Percentiles rank a stretch among this genome's conserved stretches.
Evolutionary conservation across 1,140 invertebrate species (phyloP).

Genomic region (Drosophila kurseongensis): DNA sequence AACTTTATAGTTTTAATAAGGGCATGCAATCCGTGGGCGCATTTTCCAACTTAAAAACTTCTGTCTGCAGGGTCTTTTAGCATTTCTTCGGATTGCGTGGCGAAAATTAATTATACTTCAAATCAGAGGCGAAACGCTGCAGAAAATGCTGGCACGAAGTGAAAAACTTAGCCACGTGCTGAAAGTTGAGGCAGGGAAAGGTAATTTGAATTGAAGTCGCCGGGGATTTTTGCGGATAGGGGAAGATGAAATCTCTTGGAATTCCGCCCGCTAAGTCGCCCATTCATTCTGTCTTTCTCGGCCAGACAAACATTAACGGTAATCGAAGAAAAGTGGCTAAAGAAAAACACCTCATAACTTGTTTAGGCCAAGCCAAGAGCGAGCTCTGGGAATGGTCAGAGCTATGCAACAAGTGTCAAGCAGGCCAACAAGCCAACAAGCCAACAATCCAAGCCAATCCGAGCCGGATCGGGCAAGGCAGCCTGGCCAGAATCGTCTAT

Average conservation of each 20-base stretch:
- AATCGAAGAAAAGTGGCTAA: slow-evolving; percentile 63
- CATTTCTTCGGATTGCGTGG: slow-evolving; percentile 64
- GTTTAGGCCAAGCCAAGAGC: slow-evolving; percentile 55
- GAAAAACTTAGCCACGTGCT: slow-evolving; percentile 53
- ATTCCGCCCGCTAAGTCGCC: not conserved
- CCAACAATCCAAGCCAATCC: slow-evolving; percentile 19
- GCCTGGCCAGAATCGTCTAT: slow-evolving; percentile 55
- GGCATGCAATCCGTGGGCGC: slow-evolving; percentile 30
- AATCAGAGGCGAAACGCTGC: slow-evolving; percentile 51
- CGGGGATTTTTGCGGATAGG: not conserved
- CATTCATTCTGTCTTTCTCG: not conserved
- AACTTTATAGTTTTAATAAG: slow-evolving; percentile 12
- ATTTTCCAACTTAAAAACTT: not conserved
- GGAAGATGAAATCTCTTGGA: not conserved
- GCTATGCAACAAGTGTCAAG: slow-evolving; percentile 71
- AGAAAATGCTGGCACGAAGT: slow-evolving; percentile 64
- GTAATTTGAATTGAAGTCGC: slow-evolving; percentile 11
- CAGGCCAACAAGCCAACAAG: slow-evolving; percentile 36
- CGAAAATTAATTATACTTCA: slow-evolving; percentile 68
- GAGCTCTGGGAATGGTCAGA: slow-evolving; percentile 68
- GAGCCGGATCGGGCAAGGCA: slow-evolving; percentile 48
- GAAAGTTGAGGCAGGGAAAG: slow-evolving; percentile 46
- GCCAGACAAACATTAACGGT: slow-evolving; percentile 47
- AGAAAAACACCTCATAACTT: slow-evolving; percentile 51
- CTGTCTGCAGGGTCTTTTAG: slow-evolving; percentile 14